A percentile compares a stretch with the other conserved stretches of the same genome.
phyloP scores from a whole-genome alignment of 2,888 invertebrate species.

The Tuta absoluta region DNA sequence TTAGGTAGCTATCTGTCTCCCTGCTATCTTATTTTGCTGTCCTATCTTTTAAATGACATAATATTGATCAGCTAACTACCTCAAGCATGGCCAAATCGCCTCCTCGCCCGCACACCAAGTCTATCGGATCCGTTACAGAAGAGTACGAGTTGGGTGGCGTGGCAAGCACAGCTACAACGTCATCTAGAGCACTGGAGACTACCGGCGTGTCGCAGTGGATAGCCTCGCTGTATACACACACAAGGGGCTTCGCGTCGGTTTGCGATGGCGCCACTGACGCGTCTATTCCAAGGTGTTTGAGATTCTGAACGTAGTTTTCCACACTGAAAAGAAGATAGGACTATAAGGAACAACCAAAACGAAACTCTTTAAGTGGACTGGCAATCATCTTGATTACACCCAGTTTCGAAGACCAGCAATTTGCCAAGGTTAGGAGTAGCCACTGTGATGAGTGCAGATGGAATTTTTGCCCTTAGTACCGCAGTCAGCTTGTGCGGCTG shows the following conservation, averaged over 20 bases:
- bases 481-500: slow-evolving; percentile 70
- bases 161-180: slow-evolving; percentile 79
- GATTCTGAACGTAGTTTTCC: slow-evolving; percentile 85
- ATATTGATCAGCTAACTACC: slow-evolving; percentile 50
- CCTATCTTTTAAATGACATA: no score
- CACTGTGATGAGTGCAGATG: slow-evolving; percentile 64
- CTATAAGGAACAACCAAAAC: not conserved
- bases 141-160: slow-evolving; percentile 92
- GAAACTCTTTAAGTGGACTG: no score
- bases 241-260: slow-evolving; percentile 53
- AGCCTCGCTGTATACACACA: slow-evolving; percentile 71
- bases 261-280: slow-evolving; percentile 62
- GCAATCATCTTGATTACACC: no score
- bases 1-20: no score
- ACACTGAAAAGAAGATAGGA: slow-evolving; percentile 65
- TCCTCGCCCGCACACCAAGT: slow-evolving; percentile 89
- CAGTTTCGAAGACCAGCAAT: not conserved
- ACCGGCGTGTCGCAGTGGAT: slow-evolving; percentile 80
- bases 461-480: slow-evolving; percentile 57
- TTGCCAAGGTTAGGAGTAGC: slow-evolving; percentile 68
- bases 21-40: no score
- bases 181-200: slow-evolving; percentile 64
- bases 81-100: slow-evolving; percentile 89
- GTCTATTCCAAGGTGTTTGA: slow-evolving; percentile 84
- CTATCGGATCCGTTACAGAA: slow-evolving; percentile 89